Percentiles rank a stretch among this genome's conserved stretches.
Evolutionary conservation across 2,888 invertebrate species (phyloP).

Genomic region (Peribatodes rhomboidaria): DNA sequence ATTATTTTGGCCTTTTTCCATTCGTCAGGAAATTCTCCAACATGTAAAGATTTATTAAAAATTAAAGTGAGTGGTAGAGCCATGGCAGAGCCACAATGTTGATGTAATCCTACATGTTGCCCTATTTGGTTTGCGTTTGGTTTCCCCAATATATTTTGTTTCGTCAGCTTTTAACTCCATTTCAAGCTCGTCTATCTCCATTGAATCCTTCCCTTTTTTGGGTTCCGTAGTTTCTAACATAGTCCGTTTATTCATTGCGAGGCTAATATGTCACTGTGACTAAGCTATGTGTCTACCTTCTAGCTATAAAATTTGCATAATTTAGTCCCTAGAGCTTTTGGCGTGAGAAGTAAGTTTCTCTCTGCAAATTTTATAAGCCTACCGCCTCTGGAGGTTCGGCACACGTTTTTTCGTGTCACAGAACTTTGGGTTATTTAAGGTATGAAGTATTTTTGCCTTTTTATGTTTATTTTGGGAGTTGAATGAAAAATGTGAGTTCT

Average conservation of each 20-base stretch:
- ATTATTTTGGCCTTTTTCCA: too few relatives aligned
- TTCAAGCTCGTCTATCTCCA: conserved; percentile 25
- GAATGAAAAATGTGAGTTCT: conserved; percentile 17
- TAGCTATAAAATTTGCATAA: conserved; percentile 56
- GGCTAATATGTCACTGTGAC: conserved; percentile 42
- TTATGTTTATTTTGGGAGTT: conserved; percentile 22
- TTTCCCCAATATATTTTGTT: conserved; percentile 15
- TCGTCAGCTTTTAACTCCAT: conserved; percentile 20
- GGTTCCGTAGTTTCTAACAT: neutral
- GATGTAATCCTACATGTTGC: neutral
- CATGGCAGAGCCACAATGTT: neutral
- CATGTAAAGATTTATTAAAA: too few relatives aligned
- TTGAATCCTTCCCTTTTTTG: conserved; percentile 6
- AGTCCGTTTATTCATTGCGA: conserved; percentile 21
- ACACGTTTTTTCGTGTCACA: conserved; percentile 42
- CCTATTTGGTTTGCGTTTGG: neutral
- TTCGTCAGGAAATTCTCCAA: too few relatives aligned
- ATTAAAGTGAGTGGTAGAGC: too few relatives aligned
- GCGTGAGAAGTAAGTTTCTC: conserved; percentile 43
- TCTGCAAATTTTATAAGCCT: conserved; percentile 55
- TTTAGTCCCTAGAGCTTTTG: conserved; percentile 42
- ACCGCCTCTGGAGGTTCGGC: conserved; percentile 40
- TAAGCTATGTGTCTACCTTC: conserved; percentile 34
- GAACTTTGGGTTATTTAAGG: conserved; percentile 33
- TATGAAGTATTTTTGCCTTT: conserved; percentile 30